phyloP scores from a whole-genome alignment of 2,888 invertebrate species.

The Abrostola tripartita region DNA sequence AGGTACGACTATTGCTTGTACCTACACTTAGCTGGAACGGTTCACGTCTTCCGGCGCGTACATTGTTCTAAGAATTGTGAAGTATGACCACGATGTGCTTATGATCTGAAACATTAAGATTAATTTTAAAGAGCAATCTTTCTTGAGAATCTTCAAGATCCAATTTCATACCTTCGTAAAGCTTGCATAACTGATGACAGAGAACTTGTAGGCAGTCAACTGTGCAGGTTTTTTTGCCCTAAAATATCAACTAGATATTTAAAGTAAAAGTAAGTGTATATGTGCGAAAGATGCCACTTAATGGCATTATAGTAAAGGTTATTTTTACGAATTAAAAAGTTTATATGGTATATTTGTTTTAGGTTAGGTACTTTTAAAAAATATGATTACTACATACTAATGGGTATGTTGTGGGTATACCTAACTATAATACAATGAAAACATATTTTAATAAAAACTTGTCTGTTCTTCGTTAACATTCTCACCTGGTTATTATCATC shows the following conservation, averaged over 20 bases:
- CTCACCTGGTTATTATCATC: conserved; percentile 72
- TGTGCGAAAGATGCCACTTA: too few relatives aligned
- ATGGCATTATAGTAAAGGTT: background rate
- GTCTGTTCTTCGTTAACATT: background rate
- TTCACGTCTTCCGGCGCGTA: conserved; percentile 64
- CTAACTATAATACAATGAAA: too few relatives aligned
- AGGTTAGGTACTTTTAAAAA: too few relatives aligned
- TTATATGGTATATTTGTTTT: background rate
- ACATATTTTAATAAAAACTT: background rate
- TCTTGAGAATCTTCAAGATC: background rate
- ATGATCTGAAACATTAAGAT: conserved; percentile 74
- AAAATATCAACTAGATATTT: conserved; percentile 40
- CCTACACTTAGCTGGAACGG: conserved; percentile 46
- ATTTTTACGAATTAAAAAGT: background rate
- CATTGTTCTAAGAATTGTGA: conserved; percentile 78
- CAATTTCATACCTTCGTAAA: conserved; percentile 74
- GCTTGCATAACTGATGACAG: conserved; percentile 75
- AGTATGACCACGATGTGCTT: conserved; percentile 83
- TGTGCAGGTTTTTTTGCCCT: conserved; percentile 71
- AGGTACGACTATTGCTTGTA: background rate
- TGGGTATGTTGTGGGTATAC: too few relatives aligned
- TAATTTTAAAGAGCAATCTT: conserved; percentile 25
- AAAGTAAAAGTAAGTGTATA: too few relatives aligned
- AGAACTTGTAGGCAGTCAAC: conserved; percentile 81
- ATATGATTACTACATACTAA: too few relatives aligned